These are phyloP conservation scores for Hippocampus abdominalis DNA, from an alignment of 2,113 vertebrate species.

Conservation along the genomic window DNA sequence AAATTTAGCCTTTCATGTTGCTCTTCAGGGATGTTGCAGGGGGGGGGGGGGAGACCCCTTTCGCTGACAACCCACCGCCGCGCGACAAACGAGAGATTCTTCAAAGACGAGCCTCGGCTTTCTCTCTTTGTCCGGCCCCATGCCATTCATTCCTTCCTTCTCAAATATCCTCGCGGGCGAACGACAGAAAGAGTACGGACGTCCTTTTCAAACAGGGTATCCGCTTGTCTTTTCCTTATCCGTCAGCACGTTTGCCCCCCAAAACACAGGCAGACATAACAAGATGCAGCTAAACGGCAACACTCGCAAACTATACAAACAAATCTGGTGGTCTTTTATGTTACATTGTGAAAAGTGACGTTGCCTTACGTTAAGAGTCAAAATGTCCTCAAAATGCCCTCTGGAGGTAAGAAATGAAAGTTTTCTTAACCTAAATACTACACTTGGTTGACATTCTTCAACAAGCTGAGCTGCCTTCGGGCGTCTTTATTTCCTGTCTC, in stretches of 20 bases:
- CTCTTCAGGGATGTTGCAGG: slow-evolving; percentile 22
- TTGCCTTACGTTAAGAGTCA: neutral
- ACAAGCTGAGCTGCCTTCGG: slow-evolving; percentile 50
- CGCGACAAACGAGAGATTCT: slow-evolving; percentile 39
- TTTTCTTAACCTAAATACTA: slow-evolving; percentile 51
- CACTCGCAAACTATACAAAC: slow-evolving; percentile 10
- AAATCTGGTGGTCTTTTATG: neutral
- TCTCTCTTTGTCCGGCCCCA: slow-evolving; percentile 14
- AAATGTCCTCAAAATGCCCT: slow-evolving; percentile 1
- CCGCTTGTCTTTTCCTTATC: slow-evolving; percentile 21
- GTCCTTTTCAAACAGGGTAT: slow-evolving; percentile 15
- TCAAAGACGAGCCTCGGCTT: slow-evolving; percentile 41
- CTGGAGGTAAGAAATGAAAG: slow-evolving; percentile 19
- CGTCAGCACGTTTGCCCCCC: slow-evolving; percentile 50
- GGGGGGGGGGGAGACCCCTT: too few species aligned
- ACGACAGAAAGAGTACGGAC: slow-evolving; percentile 19
- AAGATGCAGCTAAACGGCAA: slow-evolving; percentile 21
- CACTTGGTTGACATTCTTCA: slow-evolving; percentile 43
- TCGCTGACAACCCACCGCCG: slow-evolving; percentile 37
- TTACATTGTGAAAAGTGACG: neutral
- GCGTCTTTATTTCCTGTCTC: slow-evolving; percentile 65
- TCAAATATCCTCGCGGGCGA: slow-evolving; percentile 39
- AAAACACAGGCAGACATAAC: slow-evolving; percentile 45
- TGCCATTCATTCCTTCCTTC: slow-evolving; percentile 44
- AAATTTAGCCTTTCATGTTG: slow-evolving; percentile 19